Conservation (phyloP, 2,888 invertebrate genomes). For the Meteorus cinctellus region DNA sequence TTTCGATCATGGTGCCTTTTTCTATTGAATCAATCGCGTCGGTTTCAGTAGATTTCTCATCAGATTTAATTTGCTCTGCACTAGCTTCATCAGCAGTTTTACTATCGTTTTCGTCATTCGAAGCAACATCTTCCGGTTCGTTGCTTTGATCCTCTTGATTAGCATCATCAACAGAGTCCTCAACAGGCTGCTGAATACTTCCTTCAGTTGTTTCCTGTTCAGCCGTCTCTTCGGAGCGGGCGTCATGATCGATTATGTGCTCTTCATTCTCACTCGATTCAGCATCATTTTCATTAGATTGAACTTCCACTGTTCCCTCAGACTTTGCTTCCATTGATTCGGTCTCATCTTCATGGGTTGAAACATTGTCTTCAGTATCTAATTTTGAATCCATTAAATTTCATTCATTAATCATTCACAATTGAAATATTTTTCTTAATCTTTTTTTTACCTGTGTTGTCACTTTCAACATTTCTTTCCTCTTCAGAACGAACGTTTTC, state of each 20-base stretch:
- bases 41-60: conserved; percentile 54
- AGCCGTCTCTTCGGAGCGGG: conserved; percentile 51
- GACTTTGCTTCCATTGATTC: conserved; percentile 14
- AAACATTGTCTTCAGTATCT: conserved; percentile 44
- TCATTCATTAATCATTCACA: not conserved
- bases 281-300: conserved; percentile 42
- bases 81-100: conserved; percentile 51
- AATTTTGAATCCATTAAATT: not conserved
- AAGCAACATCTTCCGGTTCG: conserved; percentile 59
- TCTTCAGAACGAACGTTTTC: conserved; percentile 46
- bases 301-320: conserved; percentile 31
- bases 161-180: conserved; percentile 37
- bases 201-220: conserved; percentile 37
- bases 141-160: conserved; percentile 39
- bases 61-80: conserved; percentile 53
- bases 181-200: conserved; percentile 46
- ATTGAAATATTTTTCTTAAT: not conserved
- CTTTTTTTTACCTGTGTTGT: conserved; percentile 32
- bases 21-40: conserved; percentile 65
- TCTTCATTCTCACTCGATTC: conserved; percentile 50
- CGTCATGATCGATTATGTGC: conserved; percentile 52
- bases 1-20: conserved; percentile 53
- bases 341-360: conserved; percentile 37
- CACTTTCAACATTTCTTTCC: conserved; percentile 45
- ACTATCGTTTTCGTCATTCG: conserved; percentile 54